phyloP scores from a whole-genome alignment of 1,140 invertebrate species.

The Paraescarpia echinospica region DNA sequence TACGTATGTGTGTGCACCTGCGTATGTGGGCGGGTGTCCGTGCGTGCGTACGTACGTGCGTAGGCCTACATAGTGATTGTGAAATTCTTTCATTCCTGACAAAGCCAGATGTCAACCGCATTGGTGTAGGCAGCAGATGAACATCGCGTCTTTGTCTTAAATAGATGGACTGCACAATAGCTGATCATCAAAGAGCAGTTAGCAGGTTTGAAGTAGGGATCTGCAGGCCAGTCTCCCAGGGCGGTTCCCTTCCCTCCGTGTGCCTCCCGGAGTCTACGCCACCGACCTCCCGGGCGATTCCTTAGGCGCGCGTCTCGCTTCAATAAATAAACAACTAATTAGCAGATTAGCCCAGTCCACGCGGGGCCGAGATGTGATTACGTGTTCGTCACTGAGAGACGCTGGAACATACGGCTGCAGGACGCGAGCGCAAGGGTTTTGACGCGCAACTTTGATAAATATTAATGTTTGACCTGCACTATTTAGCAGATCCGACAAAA shows the following conservation, averaged over 20 bases:
- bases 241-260: background rate
- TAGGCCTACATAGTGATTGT: background rate
- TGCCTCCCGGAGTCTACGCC: background rate
- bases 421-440: background rate
- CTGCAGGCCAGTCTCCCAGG: background rate
- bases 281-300: background rate
- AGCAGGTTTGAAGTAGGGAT: background rate
- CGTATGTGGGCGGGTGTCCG: background rate
- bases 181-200: background rate
- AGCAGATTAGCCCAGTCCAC: background rate
- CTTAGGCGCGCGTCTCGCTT: background rate
- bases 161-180: background rate
- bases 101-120: background rate
- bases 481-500: background rate
- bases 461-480: background rate
- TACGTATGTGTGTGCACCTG: background rate
- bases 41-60: background rate
- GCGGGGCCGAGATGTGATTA: background rate
- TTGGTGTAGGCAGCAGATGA: background rate
- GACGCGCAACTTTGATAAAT: background rate
- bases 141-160: background rate
- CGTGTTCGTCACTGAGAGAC: background rate
- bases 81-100: background rate
- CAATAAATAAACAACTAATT: constrained; percentile 7
- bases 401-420: background rate